Evolutionary conservation across 2,888 invertebrate species (phyloP).

Genomic region (Cataglyphis cursor): DNA sequence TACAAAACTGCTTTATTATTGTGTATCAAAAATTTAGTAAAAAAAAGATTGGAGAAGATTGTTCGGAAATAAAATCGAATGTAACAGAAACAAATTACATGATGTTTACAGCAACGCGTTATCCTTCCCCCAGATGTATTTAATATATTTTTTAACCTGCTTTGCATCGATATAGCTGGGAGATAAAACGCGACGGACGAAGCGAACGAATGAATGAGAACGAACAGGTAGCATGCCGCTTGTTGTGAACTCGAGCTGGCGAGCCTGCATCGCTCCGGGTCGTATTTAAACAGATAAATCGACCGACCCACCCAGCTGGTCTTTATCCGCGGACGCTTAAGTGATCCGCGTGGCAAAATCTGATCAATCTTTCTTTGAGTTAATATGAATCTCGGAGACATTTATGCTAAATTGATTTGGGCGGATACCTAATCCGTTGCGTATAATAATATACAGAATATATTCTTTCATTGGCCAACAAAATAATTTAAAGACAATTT

Average conservation of each 20-base stretch:
- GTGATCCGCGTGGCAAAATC: constrained; percentile 43
- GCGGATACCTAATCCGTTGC: neutral
- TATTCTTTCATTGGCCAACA: neutral
- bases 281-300: constrained; percentile 75
- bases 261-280: constrained; percentile 65
- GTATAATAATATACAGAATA: neutral
- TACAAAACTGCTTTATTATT: neutral
- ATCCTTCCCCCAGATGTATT: neutral
- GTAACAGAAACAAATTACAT: neutral
- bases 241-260: constrained; percentile 54
- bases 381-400: neutral
- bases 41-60: neutral
- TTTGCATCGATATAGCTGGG: constrained; percentile 7
- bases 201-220: constrained; percentile 42
- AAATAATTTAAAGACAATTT: neutral
- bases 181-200: constrained; percentile 9
- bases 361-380: neutral
- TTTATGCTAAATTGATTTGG: neutral
- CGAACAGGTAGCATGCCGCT: constrained; percentile 62
- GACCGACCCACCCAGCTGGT: constrained; percentile 64
- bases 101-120: neutral
- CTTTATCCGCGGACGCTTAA: constrained; percentile 54
- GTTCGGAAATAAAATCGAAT: neutral
- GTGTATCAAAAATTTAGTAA: neutral
- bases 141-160: neutral